phyloP scores from a whole-genome alignment of 2,888 invertebrate genomes.

The Cantharis flavilabris region DNA sequence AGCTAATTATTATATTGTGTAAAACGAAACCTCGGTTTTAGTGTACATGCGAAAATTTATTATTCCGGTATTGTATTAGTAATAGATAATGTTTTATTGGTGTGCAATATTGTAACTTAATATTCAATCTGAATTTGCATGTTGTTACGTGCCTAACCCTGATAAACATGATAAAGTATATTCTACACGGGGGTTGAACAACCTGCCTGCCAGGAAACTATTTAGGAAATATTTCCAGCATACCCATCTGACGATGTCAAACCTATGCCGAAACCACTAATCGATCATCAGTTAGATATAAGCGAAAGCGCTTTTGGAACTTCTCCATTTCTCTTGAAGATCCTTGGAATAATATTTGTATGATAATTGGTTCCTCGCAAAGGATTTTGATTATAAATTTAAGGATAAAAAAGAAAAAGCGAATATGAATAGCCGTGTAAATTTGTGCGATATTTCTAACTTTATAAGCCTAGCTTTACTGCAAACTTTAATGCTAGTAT shows the following conservation, averaged over 20 bases:
- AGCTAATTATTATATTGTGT: too few relatives aligned
- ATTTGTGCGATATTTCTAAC: constrained; percentile 9
- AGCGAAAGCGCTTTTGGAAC: background rate
- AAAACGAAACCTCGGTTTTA: too few relatives aligned
- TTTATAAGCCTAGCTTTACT: constrained; percentile 10
- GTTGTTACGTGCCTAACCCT: background rate
- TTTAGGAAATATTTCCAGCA: too few relatives aligned
- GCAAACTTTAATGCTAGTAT: constrained; percentile 20
- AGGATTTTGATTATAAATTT: background rate
- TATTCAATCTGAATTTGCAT: background rate
- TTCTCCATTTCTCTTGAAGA: background rate
- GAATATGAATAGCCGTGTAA: background rate
- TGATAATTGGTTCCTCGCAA: background rate
- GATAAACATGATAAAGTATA: background rate
- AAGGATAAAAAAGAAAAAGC: background rate
- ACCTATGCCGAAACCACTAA: background rate
- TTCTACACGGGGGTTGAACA: background rate
- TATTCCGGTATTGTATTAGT: background rate
- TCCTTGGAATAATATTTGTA: background rate
- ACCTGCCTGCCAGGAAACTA: background rate
- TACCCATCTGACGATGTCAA: too few relatives aligned
- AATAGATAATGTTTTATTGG: background rate
- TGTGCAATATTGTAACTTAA: background rate
- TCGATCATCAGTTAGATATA: background rate
- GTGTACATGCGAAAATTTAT: background rate